Percentiles rank a stretch among this genome's conserved stretches.
Evolutionary conservation across 2,888 invertebrate species (phyloP).

Genomic region (Eupithecia abbreviata): DNA sequence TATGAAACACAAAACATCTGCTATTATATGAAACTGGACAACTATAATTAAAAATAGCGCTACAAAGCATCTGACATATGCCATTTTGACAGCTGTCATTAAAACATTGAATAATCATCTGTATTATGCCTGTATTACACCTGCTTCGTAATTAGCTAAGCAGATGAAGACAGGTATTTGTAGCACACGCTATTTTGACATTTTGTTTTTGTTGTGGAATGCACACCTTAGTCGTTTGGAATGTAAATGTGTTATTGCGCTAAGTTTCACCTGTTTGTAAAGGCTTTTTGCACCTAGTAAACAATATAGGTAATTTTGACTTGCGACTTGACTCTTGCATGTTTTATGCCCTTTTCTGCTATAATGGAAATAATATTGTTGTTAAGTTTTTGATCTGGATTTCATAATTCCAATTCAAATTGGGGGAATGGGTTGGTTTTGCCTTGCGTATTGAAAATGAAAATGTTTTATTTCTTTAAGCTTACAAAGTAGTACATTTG

Average conservation of each 20-base stretch:
- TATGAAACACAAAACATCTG: neutral
- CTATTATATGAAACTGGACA: slow-evolving; percentile 11
- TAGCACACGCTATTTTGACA: slow-evolving; percentile 20
- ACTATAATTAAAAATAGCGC: slow-evolving; percentile 20
- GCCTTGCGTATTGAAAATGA: no score
- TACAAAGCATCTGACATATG: slow-evolving; percentile 20
- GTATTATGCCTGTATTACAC: slow-evolving; percentile 6
- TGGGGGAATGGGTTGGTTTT: no score
- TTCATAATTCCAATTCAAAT: no score
- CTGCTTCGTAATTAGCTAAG: slow-evolving; percentile 18
- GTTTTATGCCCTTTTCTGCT: no score
- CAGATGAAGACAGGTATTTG: slow-evolving; percentile 17
- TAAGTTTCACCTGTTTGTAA: neutral
- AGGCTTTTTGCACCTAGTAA: slow-evolving; percentile 4
- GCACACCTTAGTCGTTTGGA: slow-evolving; percentile 14
- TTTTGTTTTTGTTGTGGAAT: slow-evolving; percentile 24
- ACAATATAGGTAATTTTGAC: neutral
- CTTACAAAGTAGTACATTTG: no score
- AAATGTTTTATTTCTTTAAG: no score
- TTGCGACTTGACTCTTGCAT: neutral
- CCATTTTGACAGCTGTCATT: slow-evolving; percentile 17
- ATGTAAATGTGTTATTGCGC: neutral
- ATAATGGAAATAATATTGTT: no score
- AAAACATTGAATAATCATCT: slow-evolving; percentile 16
- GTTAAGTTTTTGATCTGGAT: no score